phyloP scores from a whole-genome alignment of 2,797 vertebrate genomes.

The Bufotes viridis region DNA sequence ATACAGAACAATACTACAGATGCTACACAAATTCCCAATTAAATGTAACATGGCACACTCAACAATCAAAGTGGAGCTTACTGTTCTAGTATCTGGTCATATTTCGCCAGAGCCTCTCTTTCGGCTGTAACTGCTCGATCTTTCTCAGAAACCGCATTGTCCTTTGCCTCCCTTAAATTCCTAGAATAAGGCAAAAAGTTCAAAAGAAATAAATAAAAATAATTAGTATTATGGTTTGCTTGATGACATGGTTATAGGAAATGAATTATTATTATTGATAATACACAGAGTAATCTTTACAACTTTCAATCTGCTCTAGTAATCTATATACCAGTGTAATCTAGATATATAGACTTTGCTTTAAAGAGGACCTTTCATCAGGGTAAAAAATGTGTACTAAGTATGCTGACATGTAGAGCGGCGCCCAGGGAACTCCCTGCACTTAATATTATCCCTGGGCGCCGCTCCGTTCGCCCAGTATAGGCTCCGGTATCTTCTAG shows the following conservation, averaged over 20 bases:
- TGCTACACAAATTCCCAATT: not conserved
- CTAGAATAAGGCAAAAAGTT: slow-evolving; percentile 68
- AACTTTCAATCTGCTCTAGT: not conserved
- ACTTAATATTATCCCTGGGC: too few relatives aligned
- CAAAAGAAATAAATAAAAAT: not conserved
- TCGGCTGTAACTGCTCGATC: slow-evolving; percentile 85
- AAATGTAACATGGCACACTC: not conserved
- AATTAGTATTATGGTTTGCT: too few relatives aligned
- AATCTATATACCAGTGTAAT: too few relatives aligned
- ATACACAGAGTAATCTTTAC: not conserved
- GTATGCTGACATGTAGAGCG: too few relatives aligned
- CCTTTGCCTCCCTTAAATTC: slow-evolving; percentile 91
- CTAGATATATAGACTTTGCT: too few relatives aligned
- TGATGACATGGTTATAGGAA: not conserved
- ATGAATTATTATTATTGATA: not conserved
- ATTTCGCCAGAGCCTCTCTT: slow-evolving; percentile 86
- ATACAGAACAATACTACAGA: not conserved
- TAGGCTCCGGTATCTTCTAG: too few relatives aligned
- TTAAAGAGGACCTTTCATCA: too few relatives aligned
- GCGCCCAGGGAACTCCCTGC: too few relatives aligned
- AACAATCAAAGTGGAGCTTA: slow-evolving; percentile 72
- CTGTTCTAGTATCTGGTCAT: slow-evolving; percentile 92
- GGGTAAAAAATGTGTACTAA: too few relatives aligned
- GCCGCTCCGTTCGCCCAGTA: too few relatives aligned
- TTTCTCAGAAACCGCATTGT: slow-evolving; percentile 90